Conservation (phyloP, 2,113 vertebrate genomes). For the Lampris megalopsis region DNA sequence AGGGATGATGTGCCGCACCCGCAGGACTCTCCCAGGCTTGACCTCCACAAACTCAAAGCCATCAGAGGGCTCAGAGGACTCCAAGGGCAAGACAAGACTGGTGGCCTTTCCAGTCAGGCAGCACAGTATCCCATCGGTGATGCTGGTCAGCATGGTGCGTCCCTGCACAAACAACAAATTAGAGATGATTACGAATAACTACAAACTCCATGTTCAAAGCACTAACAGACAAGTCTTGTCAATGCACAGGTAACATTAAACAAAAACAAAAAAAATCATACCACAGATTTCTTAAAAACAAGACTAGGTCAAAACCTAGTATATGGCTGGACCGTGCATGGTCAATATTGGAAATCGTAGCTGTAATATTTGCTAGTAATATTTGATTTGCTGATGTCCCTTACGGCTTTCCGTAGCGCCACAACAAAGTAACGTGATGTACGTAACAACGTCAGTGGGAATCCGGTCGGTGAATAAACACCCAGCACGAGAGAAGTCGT, state of each 20-base stretch:
- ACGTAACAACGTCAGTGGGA: too few relatives aligned
- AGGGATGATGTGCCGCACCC: constrained; percentile 87
- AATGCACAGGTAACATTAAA: constrained; percentile 6
- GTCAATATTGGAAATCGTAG: too few relatives aligned
- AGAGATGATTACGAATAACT: constrained; percentile 13
- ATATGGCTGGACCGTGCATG: too few relatives aligned
- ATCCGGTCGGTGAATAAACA: too few relatives aligned
- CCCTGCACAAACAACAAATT: constrained; percentile 58
- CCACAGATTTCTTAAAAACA: too few relatives aligned
- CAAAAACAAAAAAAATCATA: too few relatives aligned
- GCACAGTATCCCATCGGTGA: constrained; percentile 92
- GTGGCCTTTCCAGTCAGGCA: constrained; percentile 90
- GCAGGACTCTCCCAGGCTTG: constrained; percentile 91
- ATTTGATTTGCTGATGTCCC: too few relatives aligned
- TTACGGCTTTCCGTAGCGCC: too few relatives aligned
- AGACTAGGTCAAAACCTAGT: too few relatives aligned
- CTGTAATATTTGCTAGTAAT: too few relatives aligned
- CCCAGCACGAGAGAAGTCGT: too few relatives aligned
- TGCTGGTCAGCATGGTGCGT: constrained; percentile 89
- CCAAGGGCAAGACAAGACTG: constrained; percentile 89
- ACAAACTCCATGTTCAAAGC: constrained; percentile 4
- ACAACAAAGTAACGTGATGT: too few relatives aligned
- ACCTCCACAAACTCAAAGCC: constrained; percentile 96
- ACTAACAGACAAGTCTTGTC: constrained; percentile 24
- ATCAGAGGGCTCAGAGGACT: constrained; percentile 87